These are phyloP conservation scores for Etheostoma cragini DNA, from an alignment of 2,113 vertebrate species.

Conservation along the genomic window DNA sequence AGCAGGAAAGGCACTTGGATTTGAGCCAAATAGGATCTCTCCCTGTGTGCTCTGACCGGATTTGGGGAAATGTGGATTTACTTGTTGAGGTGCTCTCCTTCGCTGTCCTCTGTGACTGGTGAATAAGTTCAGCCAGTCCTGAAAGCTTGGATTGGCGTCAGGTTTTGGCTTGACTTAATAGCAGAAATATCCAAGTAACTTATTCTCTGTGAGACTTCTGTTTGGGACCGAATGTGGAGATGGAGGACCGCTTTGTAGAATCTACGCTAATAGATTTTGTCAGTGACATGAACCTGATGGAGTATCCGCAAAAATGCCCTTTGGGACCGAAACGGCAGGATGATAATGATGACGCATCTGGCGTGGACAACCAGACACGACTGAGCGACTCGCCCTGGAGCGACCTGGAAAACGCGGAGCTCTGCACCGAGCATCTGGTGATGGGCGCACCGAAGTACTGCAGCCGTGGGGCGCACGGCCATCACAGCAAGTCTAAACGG, in stretches of 20 bases:
- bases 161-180: slow-evolving; percentile 42
- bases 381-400: slow-evolving; percentile 73
- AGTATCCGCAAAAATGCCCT: slow-evolving; percentile 63
- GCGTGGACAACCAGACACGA: slow-evolving; percentile 68
- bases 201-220: slow-evolving; percentile 6
- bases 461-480: slow-evolving; percentile 50
- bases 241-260: slow-evolving; percentile 77
- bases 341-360: slow-evolving; percentile 7
- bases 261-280: slow-evolving; percentile 83
- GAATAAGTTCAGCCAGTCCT: slow-evolving; percentile 60
- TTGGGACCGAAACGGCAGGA: slow-evolving; percentile 60
- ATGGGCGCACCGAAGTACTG: slow-evolving; percentile 54
- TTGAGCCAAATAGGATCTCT: slow-evolving; percentile 90
- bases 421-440: slow-evolving; percentile 48
- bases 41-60: slow-evolving; percentile 81
- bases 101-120: slow-evolving; percentile 4
- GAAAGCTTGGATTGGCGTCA: slow-evolving; percentile 77
- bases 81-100: slow-evolving; percentile 49
- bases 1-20: slow-evolving; percentile 86
- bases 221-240: slow-evolving; percentile 71
- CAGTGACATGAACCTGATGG: slow-evolving; percentile 82
- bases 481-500: slow-evolving; percentile 84
- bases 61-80: slow-evolving; percentile 70
- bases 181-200: slow-evolving; percentile 27
- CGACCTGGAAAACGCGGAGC: slow-evolving; percentile 46